Evolutionary conservation across 1,140 invertebrate species (phyloP), one percentile per base, ranked within the genome.

Genomic region (Oppia nitens): DNA sequence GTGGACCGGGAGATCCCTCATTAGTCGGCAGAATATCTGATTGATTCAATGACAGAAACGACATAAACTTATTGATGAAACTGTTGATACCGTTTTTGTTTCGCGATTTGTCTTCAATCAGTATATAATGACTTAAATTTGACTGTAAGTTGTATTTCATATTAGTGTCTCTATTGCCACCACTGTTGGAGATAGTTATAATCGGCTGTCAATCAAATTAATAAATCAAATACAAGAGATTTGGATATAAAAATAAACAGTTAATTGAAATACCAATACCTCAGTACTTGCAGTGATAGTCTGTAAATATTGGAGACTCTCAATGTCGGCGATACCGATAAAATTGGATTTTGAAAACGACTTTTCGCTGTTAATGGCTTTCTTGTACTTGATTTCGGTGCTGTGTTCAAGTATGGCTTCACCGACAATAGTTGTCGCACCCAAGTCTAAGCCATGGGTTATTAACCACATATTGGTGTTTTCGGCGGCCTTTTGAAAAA

Each of bases 381-480:
- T 6, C 17, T 6, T 9, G 17, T 17, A 17, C 17, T 40, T 40
- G 17, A 40, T 40, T 40, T 40, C 6, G 6, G 32, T 40, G 65
- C 64, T 58, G 6, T 72, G 69, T 55, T 69, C 64, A 17, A 54
- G 47, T 0, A 72, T 66, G 17, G 71, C 70, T 55, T 74, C 70
- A 0, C 72, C 72, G 40, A 74, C 68, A 26, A 70, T 60, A 57
- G 70, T 68, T 6, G 69, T 63, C 1, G 72, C 62, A 0, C 69
- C 70, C 26, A 61, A 54, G 62, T 73, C 69, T 12, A 71, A 48
- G 9, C 72, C 72, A 60, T 70, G 68, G 0, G 71, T 73, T 9
- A 73, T 53, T 21, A 74, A 71, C 72, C 72, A 74, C 69, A 73
- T 72, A 47, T 71, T 67, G 14, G 72, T 71, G 20, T 70, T 67